Percentiles rank a stretch among this genome's conserved stretches.
These are phyloP conservation scores for Ovibos moschatus DNA, from an alignment of 2,113 vertebrate genomes.

Conservation along the genomic window DNA sequence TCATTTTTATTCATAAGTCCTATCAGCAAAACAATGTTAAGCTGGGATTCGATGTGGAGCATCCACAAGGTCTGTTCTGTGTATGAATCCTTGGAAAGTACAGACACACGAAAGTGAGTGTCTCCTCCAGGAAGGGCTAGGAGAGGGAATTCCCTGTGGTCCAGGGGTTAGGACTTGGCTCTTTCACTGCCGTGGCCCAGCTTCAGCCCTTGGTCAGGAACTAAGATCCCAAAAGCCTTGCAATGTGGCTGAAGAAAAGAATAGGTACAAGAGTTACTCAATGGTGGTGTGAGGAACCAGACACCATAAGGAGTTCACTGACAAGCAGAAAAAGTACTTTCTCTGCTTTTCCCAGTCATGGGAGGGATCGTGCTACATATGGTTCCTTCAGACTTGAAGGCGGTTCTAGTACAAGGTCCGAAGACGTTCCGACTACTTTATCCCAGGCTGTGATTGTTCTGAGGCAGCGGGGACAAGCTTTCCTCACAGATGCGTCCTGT, in stretches of 20 bases:
- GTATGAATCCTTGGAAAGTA: neutral
- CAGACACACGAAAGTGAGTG: neutral
- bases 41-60: neutral
- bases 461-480: neutral
- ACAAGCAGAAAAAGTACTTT: neutral
- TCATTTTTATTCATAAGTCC: neutral
- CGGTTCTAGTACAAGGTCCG: neutral
- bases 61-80: neutral
- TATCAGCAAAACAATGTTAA: neutral
- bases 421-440: neutral
- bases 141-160: neutral
- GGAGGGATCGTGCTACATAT: rapidly evolving
- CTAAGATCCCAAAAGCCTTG: neutral
- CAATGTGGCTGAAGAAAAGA: neutral
- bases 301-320: neutral
- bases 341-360: neutral
- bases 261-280: neutral
- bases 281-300: neutral
- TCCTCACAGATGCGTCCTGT: rapidly evolving
- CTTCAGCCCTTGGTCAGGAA: neutral
- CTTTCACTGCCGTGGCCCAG: neutral
- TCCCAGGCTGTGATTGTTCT: neutral
- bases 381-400: neutral
- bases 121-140: neutral
- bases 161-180: neutral